Conservation (phyloP, 2,797 vertebrate species). For the Melanotaenia parkinsoni region DNA sequence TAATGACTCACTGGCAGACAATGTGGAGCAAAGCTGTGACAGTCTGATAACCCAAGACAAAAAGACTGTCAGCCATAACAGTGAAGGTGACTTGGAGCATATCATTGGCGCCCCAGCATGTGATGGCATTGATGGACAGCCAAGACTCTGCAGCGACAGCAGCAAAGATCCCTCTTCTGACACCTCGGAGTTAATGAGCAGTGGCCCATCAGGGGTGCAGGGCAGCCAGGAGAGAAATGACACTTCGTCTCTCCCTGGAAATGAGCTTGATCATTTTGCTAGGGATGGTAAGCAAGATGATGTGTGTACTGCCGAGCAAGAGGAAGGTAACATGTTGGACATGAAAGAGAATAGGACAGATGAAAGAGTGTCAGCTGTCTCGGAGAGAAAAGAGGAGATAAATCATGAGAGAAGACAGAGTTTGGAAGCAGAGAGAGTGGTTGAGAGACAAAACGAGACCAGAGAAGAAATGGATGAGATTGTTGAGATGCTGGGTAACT, state of each 20-base stretch:
- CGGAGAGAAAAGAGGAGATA: conserved; percentile 43
- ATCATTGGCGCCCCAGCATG: conserved; percentile 9
- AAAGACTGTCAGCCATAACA: conserved; percentile 26
- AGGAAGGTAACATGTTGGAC: conserved; percentile 22
- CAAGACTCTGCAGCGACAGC: conserved; percentile 25
- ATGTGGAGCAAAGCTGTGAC: conserved; percentile 55
- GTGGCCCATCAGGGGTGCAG: conserved; percentile 16
- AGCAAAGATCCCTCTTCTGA: conserved; percentile 35
- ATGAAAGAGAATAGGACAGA: conserved; percentile 30
- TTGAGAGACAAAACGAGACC: conserved; percentile 34
- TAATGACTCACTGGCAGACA: conserved; percentile 54
- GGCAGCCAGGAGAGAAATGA: conserved; percentile 30
- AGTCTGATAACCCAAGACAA: conserved; percentile 34
- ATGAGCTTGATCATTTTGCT: conserved; percentile 31
- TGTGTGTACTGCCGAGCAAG: conserved; percentile 10
- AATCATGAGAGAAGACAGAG: conserved; percentile 26
- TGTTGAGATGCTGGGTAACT: conserved; percentile 24
- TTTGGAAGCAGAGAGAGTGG: conserved; percentile 32
- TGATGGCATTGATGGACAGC: conserved; percentile 48
- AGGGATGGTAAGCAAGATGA: conserved; percentile 28
- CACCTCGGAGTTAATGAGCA: conserved; percentile 25
- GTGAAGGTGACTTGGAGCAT: conserved; percentile 38
- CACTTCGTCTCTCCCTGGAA: conserved; percentile 37
- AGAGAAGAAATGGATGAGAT: conserved; percentile 47
- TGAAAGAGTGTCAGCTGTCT: conserved; percentile 32